Evolutionary conservation across 2,113 vertebrate species (phyloP), one percentile per base, ranked within the genome.

Genomic region (Herpailurus yagouaroundi): DNA sequence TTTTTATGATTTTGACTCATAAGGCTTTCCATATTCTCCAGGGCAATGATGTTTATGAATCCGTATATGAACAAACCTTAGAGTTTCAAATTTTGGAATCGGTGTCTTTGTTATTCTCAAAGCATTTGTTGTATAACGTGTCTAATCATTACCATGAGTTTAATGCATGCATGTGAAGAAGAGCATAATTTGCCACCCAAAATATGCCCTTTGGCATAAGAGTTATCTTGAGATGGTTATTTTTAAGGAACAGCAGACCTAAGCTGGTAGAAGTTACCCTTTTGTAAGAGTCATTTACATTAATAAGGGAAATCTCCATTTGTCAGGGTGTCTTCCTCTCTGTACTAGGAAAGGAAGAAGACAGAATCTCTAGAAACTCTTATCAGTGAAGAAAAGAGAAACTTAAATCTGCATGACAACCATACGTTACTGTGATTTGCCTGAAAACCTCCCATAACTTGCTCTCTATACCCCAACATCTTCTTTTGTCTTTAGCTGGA

Each of bases 1-100:
- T 71, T 60, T 63, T 4, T 77, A 21, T 89, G 48, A 41, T n/a
- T 96, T 87, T 93, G 4, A 16, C 3, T 33, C 18, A 73, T 63
- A 60, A 74, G 31, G 36, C 8, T 74, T 69, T 91, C 64, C 64
- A 38, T 55, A 76, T 55, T 57, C 10, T 83, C 33, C 15, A 19
- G 15, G 41, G 55, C 5, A 77, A 6, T 86, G 9, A 2, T 45
- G 83, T 92, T 69, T 71, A 82, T 50, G 3, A 90, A 76, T 3
- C 8, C 85, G 29, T 2, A 25, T 76, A 36, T 79, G 38, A 71
- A 89, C 9, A 71, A 86, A 83, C 13, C 18, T 45, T 85, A 81
- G 36, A 60, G 8, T 50, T 95, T 84, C 19, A 27, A 95, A 93
- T 95, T 85, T 84, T 83, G 48, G 14, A 94, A 92, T 73, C 23